These are phyloP conservation scores for Tympanoctomys barrerae DNA, from an alignment of 2,797 vertebrate genomes.

Conservation along the genomic window DNA sequence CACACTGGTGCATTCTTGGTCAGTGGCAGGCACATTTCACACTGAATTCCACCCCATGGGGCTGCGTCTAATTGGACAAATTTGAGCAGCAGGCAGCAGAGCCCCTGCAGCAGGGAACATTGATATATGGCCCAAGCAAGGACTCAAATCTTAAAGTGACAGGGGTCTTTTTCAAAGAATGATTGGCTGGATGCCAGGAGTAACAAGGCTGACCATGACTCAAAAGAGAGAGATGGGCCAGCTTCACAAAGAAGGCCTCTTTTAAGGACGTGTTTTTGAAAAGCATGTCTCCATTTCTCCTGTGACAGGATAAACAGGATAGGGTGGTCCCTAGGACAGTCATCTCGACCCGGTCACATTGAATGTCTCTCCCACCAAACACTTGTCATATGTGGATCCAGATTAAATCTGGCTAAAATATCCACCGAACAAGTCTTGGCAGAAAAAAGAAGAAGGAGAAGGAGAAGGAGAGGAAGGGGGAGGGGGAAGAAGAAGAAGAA, in stretches of 20 bases:
- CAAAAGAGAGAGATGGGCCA: neutral
- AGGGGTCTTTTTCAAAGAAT: constrained; percentile 71
- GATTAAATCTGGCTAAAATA: constrained; percentile 53
- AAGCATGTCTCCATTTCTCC: constrained; percentile 57
- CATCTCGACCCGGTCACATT: neutral
- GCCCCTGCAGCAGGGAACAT: constrained; percentile 88
- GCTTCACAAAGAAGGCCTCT: constrained; percentile 22
- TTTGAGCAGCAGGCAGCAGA: constrained; percentile 96
- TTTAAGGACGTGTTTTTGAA: constrained; percentile 49
- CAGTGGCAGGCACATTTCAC: constrained; percentile 93
- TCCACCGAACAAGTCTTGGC: neutral
- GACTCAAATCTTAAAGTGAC: constrained; percentile 82
- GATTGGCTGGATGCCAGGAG: constrained; percentile 55
- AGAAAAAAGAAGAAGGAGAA: neutral
- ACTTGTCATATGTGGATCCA: neutral
- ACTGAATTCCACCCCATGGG: constrained; percentile 92
- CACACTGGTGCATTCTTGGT: constrained; percentile 92
- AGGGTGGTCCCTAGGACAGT: constrained; percentile 15
- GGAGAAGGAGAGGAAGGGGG: too few species aligned
- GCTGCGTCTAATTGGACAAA: constrained; percentile 98
- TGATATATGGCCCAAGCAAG: constrained; percentile 91
- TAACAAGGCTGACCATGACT: constrained; percentile 8
- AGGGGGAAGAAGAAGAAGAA: neutral
- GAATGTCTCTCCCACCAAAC: constrained; percentile 3
- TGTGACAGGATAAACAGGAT: constrained; percentile 57